Conservation (phyloP, 2,797 vertebrate species). For the Scyliorhinus canicula region DNA sequence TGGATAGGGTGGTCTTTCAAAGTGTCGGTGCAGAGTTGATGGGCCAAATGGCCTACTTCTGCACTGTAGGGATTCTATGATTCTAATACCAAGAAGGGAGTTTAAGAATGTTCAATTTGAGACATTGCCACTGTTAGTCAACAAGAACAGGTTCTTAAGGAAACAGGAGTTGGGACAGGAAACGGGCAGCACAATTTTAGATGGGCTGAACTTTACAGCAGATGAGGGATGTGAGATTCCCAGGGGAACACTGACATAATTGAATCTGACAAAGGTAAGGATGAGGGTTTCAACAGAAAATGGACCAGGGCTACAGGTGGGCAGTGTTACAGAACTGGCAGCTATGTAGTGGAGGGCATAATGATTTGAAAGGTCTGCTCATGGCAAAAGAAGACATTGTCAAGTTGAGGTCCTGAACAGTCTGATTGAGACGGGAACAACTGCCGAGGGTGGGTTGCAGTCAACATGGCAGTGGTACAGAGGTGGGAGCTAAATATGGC, state of each 20-base stretch:
- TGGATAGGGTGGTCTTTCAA: too few relatives aligned
- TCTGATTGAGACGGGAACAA: background rate
- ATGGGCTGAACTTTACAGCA: background rate
- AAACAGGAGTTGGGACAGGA: background rate
- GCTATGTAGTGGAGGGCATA: background rate
- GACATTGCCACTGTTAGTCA: background rate
- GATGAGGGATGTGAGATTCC: background rate
- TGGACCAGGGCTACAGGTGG: background rate
- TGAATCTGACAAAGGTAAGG: background rate
- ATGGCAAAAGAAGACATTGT: background rate
- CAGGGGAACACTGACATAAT: background rate
- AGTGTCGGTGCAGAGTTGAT: too few relatives aligned
- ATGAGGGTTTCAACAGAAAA: background rate
- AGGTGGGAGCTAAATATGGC: background rate
- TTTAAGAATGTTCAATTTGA: background rate
- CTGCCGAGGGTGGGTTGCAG: background rate
- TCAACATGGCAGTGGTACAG: background rate
- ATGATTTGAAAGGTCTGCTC: background rate
- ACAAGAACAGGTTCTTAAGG: background rate
- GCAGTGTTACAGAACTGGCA: background rate
- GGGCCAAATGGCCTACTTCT: too few relatives aligned
- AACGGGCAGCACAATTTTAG: background rate
- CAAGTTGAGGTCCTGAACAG: background rate
- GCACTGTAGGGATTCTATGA: too few relatives aligned
- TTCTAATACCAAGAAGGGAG: background rate